A percentile compares a stretch with the other conserved stretches of the same genome.
These are phyloP conservation scores for Drosophila longiperda DNA, from an alignment of 2,888 invertebrate genomes.

Conservation along the genomic window DNA sequence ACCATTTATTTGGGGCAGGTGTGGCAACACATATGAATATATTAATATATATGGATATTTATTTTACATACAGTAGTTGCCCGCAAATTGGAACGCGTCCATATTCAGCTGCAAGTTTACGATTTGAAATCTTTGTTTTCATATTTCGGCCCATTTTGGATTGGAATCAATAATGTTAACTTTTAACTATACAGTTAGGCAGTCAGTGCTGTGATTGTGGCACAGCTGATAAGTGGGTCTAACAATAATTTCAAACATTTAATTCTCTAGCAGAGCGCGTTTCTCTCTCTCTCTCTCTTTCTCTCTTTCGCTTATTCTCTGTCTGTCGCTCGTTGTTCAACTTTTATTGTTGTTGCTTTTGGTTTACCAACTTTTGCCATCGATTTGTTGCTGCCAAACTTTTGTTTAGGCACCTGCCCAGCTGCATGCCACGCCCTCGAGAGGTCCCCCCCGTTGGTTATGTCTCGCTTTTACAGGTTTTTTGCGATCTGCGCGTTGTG, in stretches of 20 bases:
- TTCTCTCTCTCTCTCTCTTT: background rate
- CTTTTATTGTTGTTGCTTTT: slow-evolving; percentile 15
- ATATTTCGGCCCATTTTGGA: background rate
- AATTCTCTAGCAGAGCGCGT: slow-evolving; percentile 25
- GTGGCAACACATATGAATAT: slow-evolving; percentile 25
- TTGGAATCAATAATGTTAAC: slow-evolving; percentile 47
- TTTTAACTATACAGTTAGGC: slow-evolving; percentile 31
- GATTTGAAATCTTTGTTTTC: slow-evolving; percentile 5
- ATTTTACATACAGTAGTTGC: background rate
- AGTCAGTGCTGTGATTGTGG: slow-evolving; percentile 32
- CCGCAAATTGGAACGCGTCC: background rate
- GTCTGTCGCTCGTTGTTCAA: slow-evolving; percentile 2
- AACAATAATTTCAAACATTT: slow-evolving; percentile 56
- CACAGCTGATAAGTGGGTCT: slow-evolving; percentile 44
- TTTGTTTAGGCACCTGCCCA: slow-evolving; percentile 57
- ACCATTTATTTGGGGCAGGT: slow-evolving; percentile 28
- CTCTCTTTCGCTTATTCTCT: background rate
- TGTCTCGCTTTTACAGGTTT: slow-evolving; percentile 51
- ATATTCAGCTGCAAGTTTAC: background rate
- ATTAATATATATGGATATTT: background rate
- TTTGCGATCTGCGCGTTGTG: slow-evolving; percentile 82
- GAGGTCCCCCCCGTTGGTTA: slow-evolving; percentile 21
- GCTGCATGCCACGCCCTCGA: slow-evolving; percentile 52
- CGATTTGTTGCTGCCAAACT: slow-evolving; percentile 70
- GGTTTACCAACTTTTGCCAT: slow-evolving; percentile 47